Evolutionary conservation across 2,888 invertebrate species (phyloP).

Genomic region (Eupithecia insigniata): DNA sequence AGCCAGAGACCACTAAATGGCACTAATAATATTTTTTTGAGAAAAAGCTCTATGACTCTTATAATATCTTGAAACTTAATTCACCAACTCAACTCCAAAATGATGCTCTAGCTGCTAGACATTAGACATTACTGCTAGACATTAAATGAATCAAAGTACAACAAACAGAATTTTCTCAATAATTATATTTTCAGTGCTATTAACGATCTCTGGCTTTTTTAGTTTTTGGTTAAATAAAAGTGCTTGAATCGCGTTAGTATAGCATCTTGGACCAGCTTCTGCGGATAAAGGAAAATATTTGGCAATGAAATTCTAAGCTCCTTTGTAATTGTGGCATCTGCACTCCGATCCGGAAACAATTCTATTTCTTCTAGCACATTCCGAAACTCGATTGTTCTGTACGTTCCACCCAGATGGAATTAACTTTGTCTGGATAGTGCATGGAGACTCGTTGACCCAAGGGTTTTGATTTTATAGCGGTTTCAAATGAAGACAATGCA

Average conservation of each 20-base stretch:
- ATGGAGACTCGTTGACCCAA: constrained; percentile 6
- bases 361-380: constrained; percentile 41
- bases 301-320: constrained; percentile 76
- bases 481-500: neutral
- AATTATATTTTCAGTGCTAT: too few species aligned
- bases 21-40: too few species aligned
- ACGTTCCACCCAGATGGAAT: constrained; percentile 9
- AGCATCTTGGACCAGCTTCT: constrained; percentile 47
- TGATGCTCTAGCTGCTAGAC: too few species aligned
- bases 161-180: too few species aligned
- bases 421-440: constrained; percentile 15
- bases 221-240: neutral
- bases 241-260: constrained; percentile 35
- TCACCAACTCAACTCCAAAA: too few species aligned
- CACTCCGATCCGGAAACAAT: constrained; percentile 49
- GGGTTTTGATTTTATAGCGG: constrained; percentile 7
- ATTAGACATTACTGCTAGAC: too few species aligned
- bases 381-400: constrained; percentile 33
- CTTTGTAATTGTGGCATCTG: constrained; percentile 70
- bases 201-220: neutral
- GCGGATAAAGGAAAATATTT: constrained; percentile 78
- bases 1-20: too few species aligned
- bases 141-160: too few species aligned
- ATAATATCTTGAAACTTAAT: too few species aligned
- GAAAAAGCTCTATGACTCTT: too few species aligned